Evolutionary conservation across 2,113 vertebrate genomes (phyloP), one percentile per base, ranked within the genome.

Genomic region (Rhea americana): DNA sequence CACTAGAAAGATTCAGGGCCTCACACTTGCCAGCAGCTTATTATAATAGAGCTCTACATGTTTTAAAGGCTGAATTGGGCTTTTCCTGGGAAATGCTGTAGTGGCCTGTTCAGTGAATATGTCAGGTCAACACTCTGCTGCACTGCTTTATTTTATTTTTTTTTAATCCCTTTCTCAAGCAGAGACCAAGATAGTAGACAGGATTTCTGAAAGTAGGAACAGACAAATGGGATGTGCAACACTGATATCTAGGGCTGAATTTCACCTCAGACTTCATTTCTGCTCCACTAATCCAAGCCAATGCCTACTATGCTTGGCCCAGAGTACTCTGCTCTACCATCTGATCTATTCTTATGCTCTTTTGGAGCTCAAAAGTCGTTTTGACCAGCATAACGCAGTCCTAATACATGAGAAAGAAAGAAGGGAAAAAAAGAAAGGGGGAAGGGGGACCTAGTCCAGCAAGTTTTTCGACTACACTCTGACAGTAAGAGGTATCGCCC

Each of bases 201-300:
- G 59, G 20, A 8, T 85, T 91, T 95, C 58, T 74, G 72, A 92
- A 85, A 48, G 47, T 51, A 90, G 74, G 41, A 83, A 53, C 37
- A 67, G 83, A 71, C 11, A 55, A 65, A 37, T 24, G 11, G 39
- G 58, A 39, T 79, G 59, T 82, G 93, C 43, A 24, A 53, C 19
- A n/a, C 41, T n/a, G 65, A 5, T 78, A 45, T 63, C 51, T 61
- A 25, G 35, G 48, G 28, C 56, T 58, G 70, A 70, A 84, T 91
- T 92, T 84, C 84, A 76, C 56, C 83, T 96, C 48, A 35, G 86
- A 85, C 70, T 74, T 93, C 86, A 51, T 61, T 88, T 81, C 73
- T 70, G 28, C 61, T 72, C 50, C 81, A 82, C 70, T 63, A 86
- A 78, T 70, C 65, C 77, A 53, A 35, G 41, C 78, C 2, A 19